Conservation (phyloP, 2,113 vertebrate genomes). For the Dicrurus megarhynchus region DNA sequence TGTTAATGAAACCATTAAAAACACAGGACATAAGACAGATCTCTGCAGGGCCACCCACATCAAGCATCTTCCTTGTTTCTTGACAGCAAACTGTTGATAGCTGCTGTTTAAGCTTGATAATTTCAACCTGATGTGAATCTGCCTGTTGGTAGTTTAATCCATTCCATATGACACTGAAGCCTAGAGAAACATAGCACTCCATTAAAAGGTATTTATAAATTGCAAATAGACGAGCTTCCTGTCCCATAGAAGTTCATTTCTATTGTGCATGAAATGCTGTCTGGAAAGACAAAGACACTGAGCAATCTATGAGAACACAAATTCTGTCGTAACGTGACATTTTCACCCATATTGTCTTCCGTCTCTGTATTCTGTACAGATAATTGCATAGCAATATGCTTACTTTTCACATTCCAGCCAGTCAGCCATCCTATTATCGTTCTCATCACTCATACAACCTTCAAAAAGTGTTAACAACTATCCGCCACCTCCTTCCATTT, state of each 20-base stretch:
- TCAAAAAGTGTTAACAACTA: background rate
- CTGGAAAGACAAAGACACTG: background rate
- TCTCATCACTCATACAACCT: background rate
- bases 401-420: background rate
- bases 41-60: constrained; percentile 2
- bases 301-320: background rate
- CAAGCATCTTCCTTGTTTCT: background rate
- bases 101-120: background rate
- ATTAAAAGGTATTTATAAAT: background rate
- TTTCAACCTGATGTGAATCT: constrained; percentile 38
- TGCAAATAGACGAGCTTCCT: background rate
- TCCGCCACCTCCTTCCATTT: background rate
- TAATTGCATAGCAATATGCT: background rate
- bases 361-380: background rate
- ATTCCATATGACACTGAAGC: background rate
- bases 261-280: background rate
- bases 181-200: background rate
- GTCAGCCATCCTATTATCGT: background rate
- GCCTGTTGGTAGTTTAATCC: background rate
- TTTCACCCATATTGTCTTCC: background rate
- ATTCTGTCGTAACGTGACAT: background rate
- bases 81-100: constrained; percentile 4
- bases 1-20: constrained; percentile 38
- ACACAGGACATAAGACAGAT: background rate
- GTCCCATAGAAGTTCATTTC: background rate